Percentiles rank a stretch among this genome's conserved stretches.
phyloP scores from a whole-genome alignment of 2,113 vertebrate genomes.

The Xyliphius kryptos region DNA sequence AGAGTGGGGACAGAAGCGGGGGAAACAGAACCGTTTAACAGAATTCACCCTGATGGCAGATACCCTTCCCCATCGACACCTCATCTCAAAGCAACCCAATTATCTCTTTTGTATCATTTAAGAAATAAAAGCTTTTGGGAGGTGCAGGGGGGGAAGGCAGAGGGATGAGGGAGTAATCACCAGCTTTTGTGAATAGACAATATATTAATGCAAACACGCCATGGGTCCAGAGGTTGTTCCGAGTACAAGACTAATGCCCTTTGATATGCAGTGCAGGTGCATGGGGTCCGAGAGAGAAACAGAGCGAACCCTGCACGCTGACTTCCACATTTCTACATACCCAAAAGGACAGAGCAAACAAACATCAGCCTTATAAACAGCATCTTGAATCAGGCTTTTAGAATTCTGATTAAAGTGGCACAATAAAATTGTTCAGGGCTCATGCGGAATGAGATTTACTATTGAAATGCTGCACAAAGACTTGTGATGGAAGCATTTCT shows the following conservation, averaged over 20 bases:
- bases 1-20: slow-evolving; percentile 68
- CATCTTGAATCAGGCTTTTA: slow-evolving; percentile 25
- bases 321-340: slow-evolving; percentile 36
- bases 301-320: slow-evolving; percentile 31
- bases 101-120: slow-evolving; percentile 98
- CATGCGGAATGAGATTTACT: too few species aligned
- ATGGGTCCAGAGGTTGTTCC: slow-evolving; percentile 58
- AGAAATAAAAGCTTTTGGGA: slow-evolving; percentile 92
- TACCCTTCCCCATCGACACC: slow-evolving; percentile 93
- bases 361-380: slow-evolving; percentile 17
- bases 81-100: slow-evolving; percentile 98
- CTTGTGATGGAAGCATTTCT: too few species aligned
- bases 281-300: slow-evolving; percentile 36
- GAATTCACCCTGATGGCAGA: slow-evolving; percentile 95
- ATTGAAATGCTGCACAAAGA: too few species aligned
- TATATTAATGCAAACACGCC: slow-evolving; percentile 75
- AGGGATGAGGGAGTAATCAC: slow-evolving; percentile 65
- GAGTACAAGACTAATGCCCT: slow-evolving; percentile 61
- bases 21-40: slow-evolving; percentile 89
- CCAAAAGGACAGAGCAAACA: slow-evolving; percentile 15
- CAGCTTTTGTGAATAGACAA: slow-evolving; percentile 73
- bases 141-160: slow-evolving; percentile 41
- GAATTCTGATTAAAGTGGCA: slow-evolving; percentile 20
- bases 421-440: too few species aligned
- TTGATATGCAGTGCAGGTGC: slow-evolving; percentile 60